Evolutionary conservation across 2,888 invertebrate species (phyloP), one percentile per base, ranked within the genome.

Genomic region (Panzeria rudis): DNA sequence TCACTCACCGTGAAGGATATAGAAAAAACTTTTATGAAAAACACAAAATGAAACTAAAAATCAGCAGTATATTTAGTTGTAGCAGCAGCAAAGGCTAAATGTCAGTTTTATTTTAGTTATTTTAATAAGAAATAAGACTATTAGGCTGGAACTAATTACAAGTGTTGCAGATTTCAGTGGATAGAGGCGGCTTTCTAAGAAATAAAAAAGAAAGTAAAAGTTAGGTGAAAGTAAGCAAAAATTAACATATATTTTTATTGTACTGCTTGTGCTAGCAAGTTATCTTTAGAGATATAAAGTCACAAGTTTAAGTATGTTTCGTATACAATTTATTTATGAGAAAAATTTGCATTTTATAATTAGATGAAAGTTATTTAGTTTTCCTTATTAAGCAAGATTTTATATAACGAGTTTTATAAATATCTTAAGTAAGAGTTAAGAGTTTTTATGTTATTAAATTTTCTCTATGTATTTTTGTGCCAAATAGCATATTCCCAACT

Each of bases 291-390:
- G 2, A 25, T 15, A 61, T 38, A 64, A 20, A 47, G 52, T 64
- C 76, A 66, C 29, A 23, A 50, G 23, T 25, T 23, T 62, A 9
- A 50, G 13, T 17, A 17, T 32, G 1, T 47, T 69, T 17, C 7
- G 32, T 25, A n/a, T 2, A 80, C 25, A 72, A 29, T 6, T 17
- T 68, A 62, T 32, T 15, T 38, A 29, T 32, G 32, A 56, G 4
- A 32, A 66, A 23, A 69, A 83, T 83, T 83, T 73, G 68, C 83
- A 83, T 83, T 78, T 83, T 83, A 73, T 83, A 83, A 83, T 83
- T 83, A 73, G 66, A n/a, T 83, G 3, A 69, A 3, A 50, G 50
- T 20, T 50, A 50, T 50, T 20, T 20, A 50, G 56, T 72, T 71
- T 54, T 56, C 11, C 62, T 62, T 69, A 76, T 69, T 76, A 64